Evolutionary conservation across 2,888 invertebrate species (phyloP).

Genomic region (Conomelus anceps): DNA sequence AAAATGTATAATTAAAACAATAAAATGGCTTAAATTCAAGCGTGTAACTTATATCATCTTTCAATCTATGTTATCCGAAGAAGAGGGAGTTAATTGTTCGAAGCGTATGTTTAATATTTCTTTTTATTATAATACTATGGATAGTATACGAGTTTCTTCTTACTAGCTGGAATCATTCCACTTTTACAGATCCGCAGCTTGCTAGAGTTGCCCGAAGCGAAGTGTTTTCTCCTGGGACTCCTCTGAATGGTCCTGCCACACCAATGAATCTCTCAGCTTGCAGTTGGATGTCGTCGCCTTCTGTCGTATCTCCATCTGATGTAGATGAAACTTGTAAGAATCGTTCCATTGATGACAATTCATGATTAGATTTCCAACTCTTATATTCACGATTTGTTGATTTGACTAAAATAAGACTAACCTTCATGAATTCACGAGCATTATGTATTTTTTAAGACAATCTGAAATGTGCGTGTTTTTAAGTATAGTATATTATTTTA

Average conservation of each 20-base stretch:
- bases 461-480: too few relatives aligned
- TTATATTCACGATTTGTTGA: background rate
- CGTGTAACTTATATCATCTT: too few relatives aligned
- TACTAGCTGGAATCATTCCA: background rate
- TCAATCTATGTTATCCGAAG: too few relatives aligned
- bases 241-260: conserved; percentile 29
- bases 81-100: too few relatives aligned
- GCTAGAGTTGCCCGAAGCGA: background rate
- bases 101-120: conserved; percentile 5
- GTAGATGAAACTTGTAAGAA: conserved; percentile 37
- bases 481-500: too few relatives aligned
- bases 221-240: background rate
- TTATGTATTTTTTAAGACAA: background rate
- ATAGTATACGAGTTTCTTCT: too few relatives aligned
- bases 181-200: background rate
- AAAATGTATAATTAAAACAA: too few relatives aligned
- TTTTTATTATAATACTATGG: too few relatives aligned
- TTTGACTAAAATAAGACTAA: background rate
- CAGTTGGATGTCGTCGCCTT: conserved; percentile 40
- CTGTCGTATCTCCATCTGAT: conserved; percentile 36
- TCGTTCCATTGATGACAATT: background rate
- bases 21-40: too few relatives aligned
- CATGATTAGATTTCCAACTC: background rate
- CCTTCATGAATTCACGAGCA: background rate
- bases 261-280: conserved; percentile 41